Percentiles rank a stretch among this genome's conserved stretches.
phyloP scores from a whole-genome alignment of 2,888 invertebrate genomes.

The Darwinula stevensoni region DNA sequence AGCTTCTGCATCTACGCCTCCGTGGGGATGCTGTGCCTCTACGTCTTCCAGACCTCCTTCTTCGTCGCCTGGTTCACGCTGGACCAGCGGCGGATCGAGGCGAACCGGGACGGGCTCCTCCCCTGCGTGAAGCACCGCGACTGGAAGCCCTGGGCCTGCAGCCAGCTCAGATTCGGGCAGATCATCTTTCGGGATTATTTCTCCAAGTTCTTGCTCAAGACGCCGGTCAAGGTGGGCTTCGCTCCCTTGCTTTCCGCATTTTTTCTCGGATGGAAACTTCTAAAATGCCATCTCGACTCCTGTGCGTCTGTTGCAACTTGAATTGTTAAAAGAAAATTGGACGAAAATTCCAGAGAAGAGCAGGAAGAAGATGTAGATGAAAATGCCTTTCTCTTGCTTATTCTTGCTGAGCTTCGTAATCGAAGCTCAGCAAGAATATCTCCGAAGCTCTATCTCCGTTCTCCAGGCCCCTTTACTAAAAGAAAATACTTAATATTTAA shows the following conservation, averaged over 20 bases:
- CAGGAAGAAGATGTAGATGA: no score
- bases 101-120: conserved; percentile 30
- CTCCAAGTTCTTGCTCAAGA: conserved; percentile 30
- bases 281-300: no score
- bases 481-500: no score
- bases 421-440: no score
- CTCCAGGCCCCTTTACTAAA: no score
- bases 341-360: no score
- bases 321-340: no score
- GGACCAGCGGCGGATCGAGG: conserved; percentile 25
- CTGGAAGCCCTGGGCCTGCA: conserved; percentile 22
- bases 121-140: conserved; percentile 31
- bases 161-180: conserved; percentile 25
- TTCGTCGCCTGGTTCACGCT: conserved; percentile 44
- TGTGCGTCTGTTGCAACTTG: no score
- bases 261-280: no score
- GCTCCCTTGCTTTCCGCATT: conserved; percentile 6
- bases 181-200: conserved; percentile 27
- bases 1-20: conserved; percentile 57
- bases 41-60: conserved; percentile 43
- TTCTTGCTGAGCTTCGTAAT: no score
- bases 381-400: no score
- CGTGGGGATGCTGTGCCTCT: conserved; percentile 39
- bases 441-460: no score
- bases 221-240: conserved; percentile 27